Evolutionary conservation across 2,113 vertebrate species (phyloP).

Genomic region (Sebastes schlegelii): DNA sequence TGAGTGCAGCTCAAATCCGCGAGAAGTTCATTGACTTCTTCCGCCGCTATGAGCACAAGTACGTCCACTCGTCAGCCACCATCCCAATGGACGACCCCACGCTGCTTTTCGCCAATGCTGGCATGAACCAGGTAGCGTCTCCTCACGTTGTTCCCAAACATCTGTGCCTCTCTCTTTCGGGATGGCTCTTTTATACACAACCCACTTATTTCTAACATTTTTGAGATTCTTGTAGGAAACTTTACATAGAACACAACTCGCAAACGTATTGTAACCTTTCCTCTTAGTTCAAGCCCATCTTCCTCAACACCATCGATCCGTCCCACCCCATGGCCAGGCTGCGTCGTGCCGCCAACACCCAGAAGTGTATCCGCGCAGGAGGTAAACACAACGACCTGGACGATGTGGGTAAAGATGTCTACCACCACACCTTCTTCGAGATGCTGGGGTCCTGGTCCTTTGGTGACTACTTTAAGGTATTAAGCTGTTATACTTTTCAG

Average conservation of each 20-base stretch:
- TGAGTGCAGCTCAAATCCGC: conserved; percentile 93
- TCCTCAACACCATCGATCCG: conserved; percentile 97
- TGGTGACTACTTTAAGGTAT: conserved; percentile 98
- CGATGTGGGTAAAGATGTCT: conserved; percentile 98
- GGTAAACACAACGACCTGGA: conserved; percentile 99
- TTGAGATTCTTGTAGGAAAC: neutral
- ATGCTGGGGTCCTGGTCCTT: conserved; percentile 99
- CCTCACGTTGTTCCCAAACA: too few relatives aligned
- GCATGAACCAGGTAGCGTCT: conserved; percentile 95
- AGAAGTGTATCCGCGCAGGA: conserved; percentile 97
- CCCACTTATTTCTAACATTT: neutral
- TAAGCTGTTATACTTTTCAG: neutral
- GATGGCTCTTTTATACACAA: neutral
- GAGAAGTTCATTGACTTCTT: conserved; percentile 96
- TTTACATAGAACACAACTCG: neutral
- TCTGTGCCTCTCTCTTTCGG: neutral
- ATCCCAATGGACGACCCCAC: conserved; percentile 97
- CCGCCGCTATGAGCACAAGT: conserved; percentile 88
- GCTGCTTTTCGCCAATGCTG: conserved; percentile 96
- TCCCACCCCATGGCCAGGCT: conserved; percentile 95
- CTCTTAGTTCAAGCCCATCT: conserved; percentile 96
- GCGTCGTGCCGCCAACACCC: conserved; percentile 94
- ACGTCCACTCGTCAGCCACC: conserved; percentile 94
- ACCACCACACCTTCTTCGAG: conserved; percentile 99
- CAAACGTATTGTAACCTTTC: neutral